A percentile compares a stretch with the other conserved stretches of the same genome.
These are phyloP conservation scores for Isichthys henryi DNA, from an alignment of 2,113 vertebrate species.

Conservation along the genomic window DNA sequence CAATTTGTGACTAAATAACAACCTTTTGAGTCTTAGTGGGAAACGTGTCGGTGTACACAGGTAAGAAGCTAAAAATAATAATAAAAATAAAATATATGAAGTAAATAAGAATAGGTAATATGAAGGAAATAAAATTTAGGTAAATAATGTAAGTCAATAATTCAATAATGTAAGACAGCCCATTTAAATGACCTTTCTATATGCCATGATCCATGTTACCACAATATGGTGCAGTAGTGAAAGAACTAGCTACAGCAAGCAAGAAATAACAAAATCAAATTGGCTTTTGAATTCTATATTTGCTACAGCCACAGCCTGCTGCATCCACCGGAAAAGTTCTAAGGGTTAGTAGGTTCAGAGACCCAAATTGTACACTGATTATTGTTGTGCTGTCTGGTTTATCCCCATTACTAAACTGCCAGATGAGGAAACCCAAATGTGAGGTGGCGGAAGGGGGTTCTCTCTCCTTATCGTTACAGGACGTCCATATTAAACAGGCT, in stretches of 20 bases:
- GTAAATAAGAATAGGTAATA: background rate
- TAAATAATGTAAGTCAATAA: background rate
- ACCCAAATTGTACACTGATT: background rate
- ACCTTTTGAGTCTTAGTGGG: background rate
- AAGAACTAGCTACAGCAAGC: background rate
- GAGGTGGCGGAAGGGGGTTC: background rate
- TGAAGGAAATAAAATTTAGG: background rate
- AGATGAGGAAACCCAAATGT: background rate
- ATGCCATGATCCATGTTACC: background rate
- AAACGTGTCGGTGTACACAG: background rate
- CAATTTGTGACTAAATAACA: background rate
- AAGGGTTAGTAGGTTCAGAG: background rate
- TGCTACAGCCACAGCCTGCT: background rate
- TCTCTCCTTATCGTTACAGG: conserved; percentile 52
- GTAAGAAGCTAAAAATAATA: background rate
- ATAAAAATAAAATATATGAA: background rate
- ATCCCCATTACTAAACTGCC: background rate
- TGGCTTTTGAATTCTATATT: background rate
- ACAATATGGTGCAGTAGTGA: background rate
- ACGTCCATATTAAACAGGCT: conserved; percentile 35
- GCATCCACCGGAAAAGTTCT: background rate
- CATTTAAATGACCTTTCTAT: background rate
- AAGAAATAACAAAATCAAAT: background rate
- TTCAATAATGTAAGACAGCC: background rate
- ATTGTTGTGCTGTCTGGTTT: background rate